Percentiles rank a stretch among this genome's conserved stretches.
Evolutionary conservation across 2,888 invertebrate genomes (phyloP).

Genomic region (Ectemnius cavifrons): DNA sequence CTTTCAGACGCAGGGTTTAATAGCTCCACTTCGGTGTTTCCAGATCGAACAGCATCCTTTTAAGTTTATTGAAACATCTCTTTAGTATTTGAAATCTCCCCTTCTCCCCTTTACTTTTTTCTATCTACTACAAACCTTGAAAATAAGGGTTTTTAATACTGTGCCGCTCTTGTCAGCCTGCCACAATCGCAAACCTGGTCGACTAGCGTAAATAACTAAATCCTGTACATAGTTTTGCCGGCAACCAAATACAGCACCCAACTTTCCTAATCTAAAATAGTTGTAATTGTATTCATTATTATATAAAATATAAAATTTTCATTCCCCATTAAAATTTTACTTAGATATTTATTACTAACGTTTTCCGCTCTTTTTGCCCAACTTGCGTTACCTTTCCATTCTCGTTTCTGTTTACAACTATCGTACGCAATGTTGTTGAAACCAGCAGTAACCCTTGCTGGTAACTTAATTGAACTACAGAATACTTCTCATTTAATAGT

Average conservation of each 20-base stretch:
- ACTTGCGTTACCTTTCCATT: slow-evolving; percentile 88
- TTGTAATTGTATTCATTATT: neutral
- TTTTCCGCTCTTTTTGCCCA: slow-evolving; percentile 92
- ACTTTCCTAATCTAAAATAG: slow-evolving; percentile 80
- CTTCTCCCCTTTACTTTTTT: too few relatives aligned
- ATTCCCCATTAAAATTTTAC: neutral
- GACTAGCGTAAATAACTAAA: slow-evolving; percentile 85
- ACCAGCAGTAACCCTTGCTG: slow-evolving; percentile 86
- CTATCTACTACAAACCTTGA: slow-evolving; percentile 81
- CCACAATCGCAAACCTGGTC: slow-evolving; percentile 93
- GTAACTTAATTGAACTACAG: slow-evolving; percentile 91
- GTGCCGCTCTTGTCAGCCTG: slow-evolving; percentile 86
- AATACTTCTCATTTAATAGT: slow-evolving; percentile 90
- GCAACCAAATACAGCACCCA: slow-evolving; percentile 82
- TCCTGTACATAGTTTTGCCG: slow-evolving; percentile 80
- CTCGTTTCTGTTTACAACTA: slow-evolving; percentile 85
- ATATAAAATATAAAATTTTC: neutral
- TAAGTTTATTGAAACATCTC: slow-evolving; percentile 12
- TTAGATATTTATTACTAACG: slow-evolving; percentile 77
- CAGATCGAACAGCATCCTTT: slow-evolving; percentile 72
- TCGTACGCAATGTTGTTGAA: slow-evolving; percentile 90
- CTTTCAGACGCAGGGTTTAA: slow-evolving; percentile 83
- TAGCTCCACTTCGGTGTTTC: slow-evolving; percentile 83
- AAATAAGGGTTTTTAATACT: slow-evolving; percentile 91
- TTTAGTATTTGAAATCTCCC: too few relatives aligned